A percentile compares a stretch with the other conserved stretches of the same genome.
phyloP scores from a whole-genome alignment of 2,113 vertebrate species.

The Prunella fulvescens region DNA sequence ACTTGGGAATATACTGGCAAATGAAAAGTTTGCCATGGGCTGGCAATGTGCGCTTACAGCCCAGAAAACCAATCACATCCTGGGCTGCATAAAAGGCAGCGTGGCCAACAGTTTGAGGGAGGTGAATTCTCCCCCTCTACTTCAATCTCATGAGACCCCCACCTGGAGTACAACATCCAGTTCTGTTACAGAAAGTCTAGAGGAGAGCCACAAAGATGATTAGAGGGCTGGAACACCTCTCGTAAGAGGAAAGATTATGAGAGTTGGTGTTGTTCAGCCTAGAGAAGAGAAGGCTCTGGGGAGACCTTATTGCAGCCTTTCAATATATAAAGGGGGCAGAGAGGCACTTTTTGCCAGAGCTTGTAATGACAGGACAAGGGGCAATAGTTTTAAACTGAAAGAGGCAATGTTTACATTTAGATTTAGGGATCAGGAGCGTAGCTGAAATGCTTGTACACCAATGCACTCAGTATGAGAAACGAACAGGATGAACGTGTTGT shows the following conservation, averaged over 20 bases:
- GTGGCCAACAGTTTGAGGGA: not conserved
- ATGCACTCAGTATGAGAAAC: not conserved
- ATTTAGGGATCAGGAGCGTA: not conserved
- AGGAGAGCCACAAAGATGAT: not conserved
- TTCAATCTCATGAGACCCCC: not conserved
- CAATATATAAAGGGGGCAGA: not conserved
- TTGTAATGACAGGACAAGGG: not conserved
- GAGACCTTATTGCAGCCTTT: not conserved
- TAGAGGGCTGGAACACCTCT: not conserved
- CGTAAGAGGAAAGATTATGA: not conserved
- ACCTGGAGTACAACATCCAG: not conserved
- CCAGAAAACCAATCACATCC: no score
- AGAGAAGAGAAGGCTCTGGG: not conserved
- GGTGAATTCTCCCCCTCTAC: not conserved
- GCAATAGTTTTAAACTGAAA: not conserved
- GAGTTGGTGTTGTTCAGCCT: not conserved
- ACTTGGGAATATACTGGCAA: not conserved
- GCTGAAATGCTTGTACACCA: not conserved
- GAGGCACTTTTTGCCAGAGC: not conserved
- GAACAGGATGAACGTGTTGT: not conserved
- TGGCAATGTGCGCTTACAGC: not conserved
- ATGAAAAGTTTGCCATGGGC: not conserved
- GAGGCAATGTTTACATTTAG: not conserved
- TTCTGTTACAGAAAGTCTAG: not conserved
- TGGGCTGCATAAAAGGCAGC: no score